Base-by-base conservation (phyloP, 2,797 vertebrate genomes). In the Amphiprion clarkii region DNA sequence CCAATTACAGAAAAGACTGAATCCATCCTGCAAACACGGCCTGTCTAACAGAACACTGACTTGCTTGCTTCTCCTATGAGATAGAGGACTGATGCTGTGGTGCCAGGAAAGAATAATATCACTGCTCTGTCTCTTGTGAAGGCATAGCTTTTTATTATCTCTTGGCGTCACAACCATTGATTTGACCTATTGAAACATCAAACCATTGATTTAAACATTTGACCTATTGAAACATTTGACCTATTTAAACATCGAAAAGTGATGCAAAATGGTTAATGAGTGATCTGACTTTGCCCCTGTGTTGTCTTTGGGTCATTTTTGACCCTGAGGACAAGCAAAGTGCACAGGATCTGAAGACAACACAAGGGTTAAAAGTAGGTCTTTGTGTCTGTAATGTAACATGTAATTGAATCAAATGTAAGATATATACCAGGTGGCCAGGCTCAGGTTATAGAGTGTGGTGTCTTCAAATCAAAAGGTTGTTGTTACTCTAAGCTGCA, bases 1-100 rank as follows among this genome's bases (percentile, higher is more conserved):
- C 66, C 78, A 31, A 67, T 14, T 2, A 52, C 9, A 57, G 71
- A 72, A 49, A 77, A 49, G n/a, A 73, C 1, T 36, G 71, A 85
- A 63, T 82, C 73, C 86, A 91, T 91, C 33, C 23, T 67, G 9
- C 8, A 51, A 17, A 19, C 12, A 12, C 2, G 2, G 2, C 0
- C 14, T 9, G 16, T 48, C 33, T n/a, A 25, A 46, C 3, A 14
- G 1, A 5, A 39, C 3, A 1, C 5, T 16, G 19, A 0, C 23
- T 21, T n/a, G 39, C 5, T 61, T 21, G 16, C 14, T 68, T 67
- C 23, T 17, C 8, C 52, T 25, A 14, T 12, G 16, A 55, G n/a
- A 10, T 21, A 25, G 7, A 42, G 36, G 23, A 23, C 39, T 23
- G 6, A 25, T 40, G 16, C 14, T 59, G 21, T 59, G 39, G 25